These are phyloP conservation scores for Myiozetetes cayanensis DNA, from an alignment of 2,113 vertebrate genomes.

Conservation along the genomic window DNA sequence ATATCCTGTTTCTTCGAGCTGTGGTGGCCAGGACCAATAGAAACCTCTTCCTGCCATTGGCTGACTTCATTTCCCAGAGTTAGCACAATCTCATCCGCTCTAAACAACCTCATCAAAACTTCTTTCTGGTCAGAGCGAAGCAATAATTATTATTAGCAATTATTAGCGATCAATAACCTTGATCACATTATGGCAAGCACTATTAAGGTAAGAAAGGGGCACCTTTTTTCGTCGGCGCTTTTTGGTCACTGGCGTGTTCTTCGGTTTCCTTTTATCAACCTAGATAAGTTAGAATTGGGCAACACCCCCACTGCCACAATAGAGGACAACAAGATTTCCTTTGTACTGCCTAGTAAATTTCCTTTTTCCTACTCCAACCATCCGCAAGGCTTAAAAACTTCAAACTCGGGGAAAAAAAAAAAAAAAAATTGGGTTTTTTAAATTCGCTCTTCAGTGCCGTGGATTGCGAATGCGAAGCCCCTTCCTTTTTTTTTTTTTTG, in stretches of 20 bases:
- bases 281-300: slow-evolving; percentile 83
- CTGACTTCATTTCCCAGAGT: slow-evolving; percentile 95
- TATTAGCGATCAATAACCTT: slow-evolving; percentile 83
- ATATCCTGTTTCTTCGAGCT: slow-evolving; percentile 95
- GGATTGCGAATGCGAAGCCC: slow-evolving; percentile 68
- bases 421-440: slow-evolving; percentile 76
- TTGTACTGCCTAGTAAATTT: slow-evolving; percentile 89
- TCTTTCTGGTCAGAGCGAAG: slow-evolving; percentile 84
- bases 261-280: slow-evolving; percentile 78
- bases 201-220: slow-evolving; percentile 86
- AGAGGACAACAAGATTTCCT: slow-evolving; percentile 90
- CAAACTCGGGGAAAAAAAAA: slow-evolving; percentile 78
- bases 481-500: not conserved
- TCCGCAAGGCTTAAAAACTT: slow-evolving; percentile 86
- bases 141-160: slow-evolving; percentile 85
- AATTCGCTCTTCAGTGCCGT: slow-evolving; percentile 73
- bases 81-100: slow-evolving; percentile 96
- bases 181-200: slow-evolving; percentile 88
- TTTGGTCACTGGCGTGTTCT: slow-evolving; percentile 31
- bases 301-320: slow-evolving; percentile 87
- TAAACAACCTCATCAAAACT: slow-evolving; percentile 88
- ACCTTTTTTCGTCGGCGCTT: slow-evolving; percentile 37
- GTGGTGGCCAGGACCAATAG: slow-evolving; percentile 89
- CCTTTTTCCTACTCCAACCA: slow-evolving; percentile 90
- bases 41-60: slow-evolving; percentile 92